Evolutionary conservation across 2,113 vertebrate species (phyloP), one percentile per base, ranked within the genome.

Genomic region (Eublepharis macularius): DNA sequence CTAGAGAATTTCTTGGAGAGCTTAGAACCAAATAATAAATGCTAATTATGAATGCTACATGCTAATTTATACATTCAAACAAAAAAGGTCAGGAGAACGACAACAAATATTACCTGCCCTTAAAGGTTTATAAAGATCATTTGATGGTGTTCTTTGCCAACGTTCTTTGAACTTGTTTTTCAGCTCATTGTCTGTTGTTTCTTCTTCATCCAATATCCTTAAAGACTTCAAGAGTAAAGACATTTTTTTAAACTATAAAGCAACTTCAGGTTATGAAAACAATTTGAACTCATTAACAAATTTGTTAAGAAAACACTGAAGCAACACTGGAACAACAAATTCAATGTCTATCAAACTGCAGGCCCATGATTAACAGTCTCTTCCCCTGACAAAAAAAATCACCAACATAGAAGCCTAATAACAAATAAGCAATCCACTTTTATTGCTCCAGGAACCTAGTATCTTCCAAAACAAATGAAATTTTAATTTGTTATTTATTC

Each of bases 101-200:
- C 32, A 85, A 81, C 21, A 4, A 75, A 34, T 26, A 78, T 84
- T 81, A 99, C 98, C 98, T 95, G 97, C 16, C 90, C 98, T 97
- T 80, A 99, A 95, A 72, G 98, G 96, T 89, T 98, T 99, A 86
- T 99, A 99, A 11, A 99, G 97, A 4, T 99, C 99, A 82, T 92
- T 98, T 84, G 99, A 99, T 10, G 98, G 96, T 0, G 98, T 99
- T 94, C 99, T 97, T 95, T 97, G 98, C 99, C 99, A 99, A 75
- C 98, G 98, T 80, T 99, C 98, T 91, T 95, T 98, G 94, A 99
- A 99, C 94, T 99, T 99, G 82, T 95, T 92, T 94, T 97, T 96
- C 88, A 99, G 94, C 39, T 99, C 99, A 69, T 96, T 99, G 94
- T 99, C 99, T 36, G 98, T 99, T 9, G 96, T 85, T 95, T 99